These are phyloP conservation scores for Hydractinia symbiolongicarpus DNA, from an alignment of 30 jellyfish, hydroid and myxozoan species.

Conservation along the genomic window DNA sequence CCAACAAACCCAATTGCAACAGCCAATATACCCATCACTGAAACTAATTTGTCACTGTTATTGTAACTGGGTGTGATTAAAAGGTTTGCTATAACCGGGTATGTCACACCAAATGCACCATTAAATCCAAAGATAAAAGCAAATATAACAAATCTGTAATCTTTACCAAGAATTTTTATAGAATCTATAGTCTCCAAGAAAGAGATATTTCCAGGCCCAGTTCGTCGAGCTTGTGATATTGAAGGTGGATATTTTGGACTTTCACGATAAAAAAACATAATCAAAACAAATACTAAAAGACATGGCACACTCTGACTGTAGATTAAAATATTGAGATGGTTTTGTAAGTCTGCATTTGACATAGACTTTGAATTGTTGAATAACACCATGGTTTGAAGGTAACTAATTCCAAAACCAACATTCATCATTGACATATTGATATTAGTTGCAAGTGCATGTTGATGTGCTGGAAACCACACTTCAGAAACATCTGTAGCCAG, in stretches of 20 bases:
- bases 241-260: conserved; percentile 12
- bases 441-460: neutral
- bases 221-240: neutral
- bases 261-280: neutral
- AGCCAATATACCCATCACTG: neutral
- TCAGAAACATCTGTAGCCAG: neutral
- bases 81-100: neutral
- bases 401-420: neutral
- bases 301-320: conserved; percentile 7
- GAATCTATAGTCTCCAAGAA: neutral
- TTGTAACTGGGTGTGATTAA: neutral
- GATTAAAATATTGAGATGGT: neutral
- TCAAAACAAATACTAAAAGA: neutral
- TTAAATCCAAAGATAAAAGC: neutral
- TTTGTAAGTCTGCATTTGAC: neutral
- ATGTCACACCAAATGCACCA: neutral
- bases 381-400: neutral
- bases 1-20: neutral
- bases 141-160: neutral
- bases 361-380: neutral
- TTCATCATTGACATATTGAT: neutral
- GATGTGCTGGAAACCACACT: conserved; percentile 7
- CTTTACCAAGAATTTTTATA: neutral
- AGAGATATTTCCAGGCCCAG: neutral
- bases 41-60: neutral